Evolutionary conservation across 2,797 vertebrate genomes (phyloP), one percentile per base, ranked within the genome.

Genomic region (Gallinago stenura): DNA sequence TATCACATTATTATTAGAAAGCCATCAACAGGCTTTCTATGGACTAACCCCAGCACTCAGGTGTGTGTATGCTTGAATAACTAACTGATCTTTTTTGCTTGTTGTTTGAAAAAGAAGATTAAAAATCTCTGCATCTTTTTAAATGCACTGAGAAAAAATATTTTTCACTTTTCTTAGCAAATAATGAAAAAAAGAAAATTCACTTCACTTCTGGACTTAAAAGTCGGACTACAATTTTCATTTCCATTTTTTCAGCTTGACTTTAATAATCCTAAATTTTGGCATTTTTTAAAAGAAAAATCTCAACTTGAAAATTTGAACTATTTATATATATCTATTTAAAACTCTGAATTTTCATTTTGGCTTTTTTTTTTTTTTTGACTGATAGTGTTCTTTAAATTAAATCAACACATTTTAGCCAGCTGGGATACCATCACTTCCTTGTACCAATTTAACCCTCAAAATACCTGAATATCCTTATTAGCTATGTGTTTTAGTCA

Each of bases 341-440:
- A 31, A 45, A 65, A n/a, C 8, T 21, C 13, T 50, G 15, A 19
- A 5, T 70, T 73, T 81, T 66, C 4, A 35, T 51, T 64, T 37
- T 41, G 8, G 7, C 10, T 19, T 53, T 18, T 53, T 31, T 51
- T 26, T 45, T 50, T 54, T 58, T 54, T 82, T 70, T 57, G 2
- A 19, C n/a, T 37, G 8, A 9, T 11, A 37, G 0, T 1, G 0
- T 60, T 68, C 7, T 64, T 70, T 76, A 6, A 58, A 77, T 77
- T 80, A 35, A 68, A 15, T 57, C 35, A 81, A 75, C 1, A 31
- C 9, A 19, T 69, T 78, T 80, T 9, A n/a, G 10, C n/a, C 24
- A 22, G 7, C 5, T 65, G 25, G 6, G 6, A 77, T 62, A 8
- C 3, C 20, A 24, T 35, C 0, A 30, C 43, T 83, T 85, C 28